Conservation (phyloP, 64 coral and sea anemone species). For the Stylophora pistillata region DNA sequence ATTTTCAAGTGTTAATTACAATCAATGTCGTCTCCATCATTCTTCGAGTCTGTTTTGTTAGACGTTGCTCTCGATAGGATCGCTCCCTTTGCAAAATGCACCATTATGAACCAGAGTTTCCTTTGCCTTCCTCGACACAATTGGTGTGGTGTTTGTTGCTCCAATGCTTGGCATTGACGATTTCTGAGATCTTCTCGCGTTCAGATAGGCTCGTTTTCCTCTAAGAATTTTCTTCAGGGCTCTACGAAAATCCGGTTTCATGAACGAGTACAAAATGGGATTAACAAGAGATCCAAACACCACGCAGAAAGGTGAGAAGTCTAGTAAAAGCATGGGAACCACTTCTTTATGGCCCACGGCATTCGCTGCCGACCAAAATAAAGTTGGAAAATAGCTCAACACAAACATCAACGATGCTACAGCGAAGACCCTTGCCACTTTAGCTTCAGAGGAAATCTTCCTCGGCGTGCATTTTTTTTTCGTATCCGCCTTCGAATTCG, state of each 20-base stretch:
- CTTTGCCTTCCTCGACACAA: background rate
- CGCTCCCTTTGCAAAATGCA: background rate
- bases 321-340: slow-evolving; percentile 16
- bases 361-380: slow-evolving; percentile 29
- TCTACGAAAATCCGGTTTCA: slow-evolving; percentile 65
- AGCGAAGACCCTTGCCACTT: slow-evolving; percentile 65
- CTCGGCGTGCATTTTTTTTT: background rate
- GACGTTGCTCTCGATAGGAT: slow-evolving; percentile 5
- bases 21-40: no score
- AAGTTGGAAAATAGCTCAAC: slow-evolving; percentile 55
- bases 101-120: background rate
- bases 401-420: slow-evolving; percentile 61
- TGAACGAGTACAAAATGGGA: slow-evolving; percentile 62
- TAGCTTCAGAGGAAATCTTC: slow-evolving; percentile 60
- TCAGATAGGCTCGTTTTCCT: slow-evolving; percentile 20
- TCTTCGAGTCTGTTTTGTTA: background rate
- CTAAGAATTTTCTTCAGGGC: slow-evolving; percentile 49
- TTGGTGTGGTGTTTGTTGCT: slow-evolving; percentile 2
- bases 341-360: background rate
- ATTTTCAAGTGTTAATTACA: no score
- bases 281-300: slow-evolving; percentile 54
- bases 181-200: slow-evolving; percentile 16
- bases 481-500: background rate
- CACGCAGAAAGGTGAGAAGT: slow-evolving; percentile 54
- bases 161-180: slow-evolving; percentile 25